Conservation (phyloP, 2,797 vertebrate species). For the Tokudaia tokunoshimensis region DNA sequence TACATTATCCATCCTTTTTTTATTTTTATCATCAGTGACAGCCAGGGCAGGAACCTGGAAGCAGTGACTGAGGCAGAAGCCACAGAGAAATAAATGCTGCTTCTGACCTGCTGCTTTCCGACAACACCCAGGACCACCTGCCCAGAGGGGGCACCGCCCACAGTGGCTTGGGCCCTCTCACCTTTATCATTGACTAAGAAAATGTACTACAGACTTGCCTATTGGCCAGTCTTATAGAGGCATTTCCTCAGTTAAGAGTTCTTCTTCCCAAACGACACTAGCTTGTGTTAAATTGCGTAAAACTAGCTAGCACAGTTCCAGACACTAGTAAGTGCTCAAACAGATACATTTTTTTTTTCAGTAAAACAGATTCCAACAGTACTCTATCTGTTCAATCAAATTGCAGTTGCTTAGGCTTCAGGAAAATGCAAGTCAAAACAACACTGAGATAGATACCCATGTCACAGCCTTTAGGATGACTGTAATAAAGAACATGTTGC, state of each 20-base stretch:
- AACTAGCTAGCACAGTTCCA: neutral
- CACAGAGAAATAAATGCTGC: neutral
- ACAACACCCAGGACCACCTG: neutral
- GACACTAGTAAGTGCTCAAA: neutral
- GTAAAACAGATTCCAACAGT: conserved; percentile 36
- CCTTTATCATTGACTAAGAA: neutral
- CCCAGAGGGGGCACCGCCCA: too few species aligned
- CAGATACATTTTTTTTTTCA: neutral
- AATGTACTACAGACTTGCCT: too few species aligned
- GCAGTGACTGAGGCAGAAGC: neutral
- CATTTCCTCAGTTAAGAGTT: neutral
- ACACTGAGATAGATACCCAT: neutral
- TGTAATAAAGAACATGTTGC: neutral
- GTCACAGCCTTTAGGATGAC: neutral
- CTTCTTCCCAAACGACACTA: neutral
- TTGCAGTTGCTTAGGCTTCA: conserved; percentile 46
- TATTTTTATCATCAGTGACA: conserved; percentile 6
- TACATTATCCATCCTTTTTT: neutral
- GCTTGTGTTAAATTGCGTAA: neutral
- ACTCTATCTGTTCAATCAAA: neutral
- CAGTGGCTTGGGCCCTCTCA: too few species aligned
- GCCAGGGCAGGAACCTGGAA: neutral
- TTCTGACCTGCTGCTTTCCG: neutral
- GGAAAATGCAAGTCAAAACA: conserved; percentile 50
- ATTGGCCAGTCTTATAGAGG: neutral